Evolutionary conservation across 2,113 vertebrate species (phyloP).

Genomic region (Hymenochirus boettgeri): DNA sequence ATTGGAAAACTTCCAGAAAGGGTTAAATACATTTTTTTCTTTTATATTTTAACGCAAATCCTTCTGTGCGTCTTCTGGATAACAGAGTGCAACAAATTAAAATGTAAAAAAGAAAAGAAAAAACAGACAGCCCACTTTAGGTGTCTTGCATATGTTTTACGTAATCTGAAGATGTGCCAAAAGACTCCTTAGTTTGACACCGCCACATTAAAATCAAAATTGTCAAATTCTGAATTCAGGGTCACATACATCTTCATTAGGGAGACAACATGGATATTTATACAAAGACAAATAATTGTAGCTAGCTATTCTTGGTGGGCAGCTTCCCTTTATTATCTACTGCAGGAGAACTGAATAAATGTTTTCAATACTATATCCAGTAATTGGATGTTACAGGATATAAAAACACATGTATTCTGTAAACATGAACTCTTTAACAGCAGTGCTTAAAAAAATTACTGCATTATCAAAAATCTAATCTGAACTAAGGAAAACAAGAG

Average conservation of each 20-base stretch:
- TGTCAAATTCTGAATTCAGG: no score
- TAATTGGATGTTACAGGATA: background rate
- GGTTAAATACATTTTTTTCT: conserved; percentile 32
- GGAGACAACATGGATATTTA: background rate
- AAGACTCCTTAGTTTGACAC: background rate
- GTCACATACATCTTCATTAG: no score
- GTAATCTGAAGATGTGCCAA: conserved; percentile 3
- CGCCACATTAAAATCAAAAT: no score
- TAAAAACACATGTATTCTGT: background rate
- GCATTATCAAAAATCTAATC: no score
- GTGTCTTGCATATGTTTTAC: conserved; percentile 23
- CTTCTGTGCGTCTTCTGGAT: conserved; percentile 6
- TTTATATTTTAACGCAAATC: conserved; percentile 21
- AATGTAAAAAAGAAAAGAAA: conserved; percentile 10
- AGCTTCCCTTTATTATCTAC: background rate
- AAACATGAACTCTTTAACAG: no score
- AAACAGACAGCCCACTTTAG: background rate
- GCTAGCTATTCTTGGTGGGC: background rate
- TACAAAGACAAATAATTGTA: background rate
- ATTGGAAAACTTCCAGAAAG: conserved; percentile 32
- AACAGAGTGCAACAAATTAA: conserved; percentile 9
- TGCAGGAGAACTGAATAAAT: background rate
- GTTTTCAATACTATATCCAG: background rate
- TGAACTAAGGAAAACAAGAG: no score
- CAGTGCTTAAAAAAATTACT: no score